Percentiles rank a stretch among this genome's conserved stretches.
Conservation (phyloP, 2,888 invertebrate genomes). For the Morinoia aosen region DNA sequence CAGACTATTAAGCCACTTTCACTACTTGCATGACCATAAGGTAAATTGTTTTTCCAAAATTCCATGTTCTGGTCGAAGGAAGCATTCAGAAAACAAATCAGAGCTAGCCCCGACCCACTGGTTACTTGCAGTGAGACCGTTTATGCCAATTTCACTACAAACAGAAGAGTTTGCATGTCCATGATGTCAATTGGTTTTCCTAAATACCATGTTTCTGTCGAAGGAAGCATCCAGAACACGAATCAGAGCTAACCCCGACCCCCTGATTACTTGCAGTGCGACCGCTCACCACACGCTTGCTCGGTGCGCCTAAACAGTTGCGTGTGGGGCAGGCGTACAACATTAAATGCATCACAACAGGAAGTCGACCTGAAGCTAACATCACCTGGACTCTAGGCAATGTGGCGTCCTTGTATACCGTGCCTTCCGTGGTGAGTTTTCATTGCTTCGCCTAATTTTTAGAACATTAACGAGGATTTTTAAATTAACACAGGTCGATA, state of each 20-base stretch:
- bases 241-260: neutral
- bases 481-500: neutral
- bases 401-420: slow-evolving; percentile 56
- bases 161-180: neutral
- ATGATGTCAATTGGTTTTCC: neutral
- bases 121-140: slow-evolving; percentile 55
- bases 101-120: too few relatives aligned
- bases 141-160: too few relatives aligned
- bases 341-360: slow-evolving; percentile 59
- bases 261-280: slow-evolving; percentile 49
- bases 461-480: neutral
- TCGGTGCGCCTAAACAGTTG: slow-evolving; percentile 57
- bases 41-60: too few relatives aligned
- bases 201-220: neutral
- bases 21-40: too few relatives aligned
- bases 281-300: slow-evolving; percentile 58
- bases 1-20: too few relatives aligned
- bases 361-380: slow-evolving; percentile 61
- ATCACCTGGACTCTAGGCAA: slow-evolving; percentile 65
- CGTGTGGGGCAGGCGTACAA: slow-evolving; percentile 58
- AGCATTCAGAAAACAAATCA: too few relatives aligned
- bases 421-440: slow-evolving; percentile 58
- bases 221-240: neutral
- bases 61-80: too few relatives aligned
- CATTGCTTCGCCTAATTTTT: neutral